phyloP scores from a whole-genome alignment of 2,797 vertebrate genomes.

The Philypnodon macrostomus region DNA sequence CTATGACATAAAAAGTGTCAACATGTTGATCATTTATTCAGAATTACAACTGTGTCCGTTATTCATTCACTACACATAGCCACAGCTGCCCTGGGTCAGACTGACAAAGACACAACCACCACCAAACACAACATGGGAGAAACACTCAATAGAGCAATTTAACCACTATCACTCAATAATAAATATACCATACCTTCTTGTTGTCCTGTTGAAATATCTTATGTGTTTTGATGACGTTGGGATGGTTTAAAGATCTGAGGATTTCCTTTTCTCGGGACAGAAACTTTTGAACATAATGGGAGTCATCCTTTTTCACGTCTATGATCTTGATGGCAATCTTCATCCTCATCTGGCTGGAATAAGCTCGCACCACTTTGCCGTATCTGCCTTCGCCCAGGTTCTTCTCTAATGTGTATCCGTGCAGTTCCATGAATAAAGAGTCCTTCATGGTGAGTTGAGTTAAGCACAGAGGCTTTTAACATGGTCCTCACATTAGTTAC shows the following conservation, averaged over 20 bases:
- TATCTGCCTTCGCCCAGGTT: slow-evolving; percentile 20
- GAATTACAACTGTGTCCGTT: too few relatives aligned
- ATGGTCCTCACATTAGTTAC: not conserved
- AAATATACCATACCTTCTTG: slow-evolving; percentile 17
- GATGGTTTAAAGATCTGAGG: slow-evolving; percentile 17
- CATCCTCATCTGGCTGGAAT: slow-evolving; percentile 2
- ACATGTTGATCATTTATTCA: not conserved
- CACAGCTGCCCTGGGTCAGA: too few relatives aligned
- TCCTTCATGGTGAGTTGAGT: not conserved
- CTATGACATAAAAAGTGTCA: not conserved
- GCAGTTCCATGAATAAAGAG: slow-evolving; percentile 8
- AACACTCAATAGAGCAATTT: too few relatives aligned
- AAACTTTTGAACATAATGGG: slow-evolving; percentile 5
- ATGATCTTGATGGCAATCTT: slow-evolving; percentile 25
- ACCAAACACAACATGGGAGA: too few relatives aligned
- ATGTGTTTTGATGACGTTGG: slow-evolving; percentile 25
- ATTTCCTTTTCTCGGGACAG: slow-evolving; percentile 18
- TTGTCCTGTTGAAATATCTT: slow-evolving; percentile 13
- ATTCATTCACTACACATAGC: too few relatives aligned
- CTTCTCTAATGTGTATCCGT: slow-evolving; percentile 11
- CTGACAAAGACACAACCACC: too few relatives aligned
- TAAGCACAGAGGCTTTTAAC: not conserved
- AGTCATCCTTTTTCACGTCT: not conserved
- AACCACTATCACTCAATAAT: too few relatives aligned
- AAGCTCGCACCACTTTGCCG: slow-evolving; percentile 30